A percentile compares a stretch with the other conserved stretches of the same genome.
Conservation (phyloP, 1,140 invertebrate species). For the Riptortus pedestris region DNA sequence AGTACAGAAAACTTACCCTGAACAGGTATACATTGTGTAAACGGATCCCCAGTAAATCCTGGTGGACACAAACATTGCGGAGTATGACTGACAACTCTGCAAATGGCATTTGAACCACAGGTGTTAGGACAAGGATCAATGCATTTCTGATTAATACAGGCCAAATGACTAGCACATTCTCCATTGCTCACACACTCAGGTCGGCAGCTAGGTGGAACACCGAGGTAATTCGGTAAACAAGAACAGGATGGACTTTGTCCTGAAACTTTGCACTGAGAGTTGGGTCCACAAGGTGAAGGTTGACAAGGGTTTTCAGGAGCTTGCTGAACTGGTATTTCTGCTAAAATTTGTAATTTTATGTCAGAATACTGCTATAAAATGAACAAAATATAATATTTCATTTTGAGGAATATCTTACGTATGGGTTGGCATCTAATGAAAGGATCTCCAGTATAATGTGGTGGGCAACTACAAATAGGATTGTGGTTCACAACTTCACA, state of each 20-base stretch:
- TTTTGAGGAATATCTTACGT: slow-evolving; percentile 39
- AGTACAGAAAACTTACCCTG: slow-evolving; percentile 39
- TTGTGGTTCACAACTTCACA: slow-evolving; percentile 48
- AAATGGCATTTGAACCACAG: slow-evolving; percentile 42
- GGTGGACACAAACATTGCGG: slow-evolving; percentile 51
- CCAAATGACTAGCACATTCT: slow-evolving; percentile 49
- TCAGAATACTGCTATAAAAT: background rate
- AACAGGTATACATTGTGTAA: slow-evolving; percentile 33
- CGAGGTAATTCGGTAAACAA: slow-evolving; percentile 46
- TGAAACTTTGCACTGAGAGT: slow-evolving; percentile 45
- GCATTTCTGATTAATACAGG: slow-evolving; percentile 51
- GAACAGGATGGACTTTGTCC: slow-evolving; percentile 43
- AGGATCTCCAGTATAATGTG: slow-evolving; percentile 48
- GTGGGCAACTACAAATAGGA: slow-evolving; percentile 45
- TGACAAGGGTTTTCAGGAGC: slow-evolving; percentile 36
- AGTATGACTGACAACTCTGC: slow-evolving; percentile 50
- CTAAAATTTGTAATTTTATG: background rate
- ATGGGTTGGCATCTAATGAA: slow-evolving; percentile 47
- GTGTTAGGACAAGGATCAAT: slow-evolving; percentile 50
- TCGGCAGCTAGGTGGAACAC: slow-evolving; percentile 55
- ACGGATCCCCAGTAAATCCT: slow-evolving; percentile 45
- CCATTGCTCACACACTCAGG: slow-evolving; percentile 58
- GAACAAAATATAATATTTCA: background rate
- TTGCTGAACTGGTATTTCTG: background rate
- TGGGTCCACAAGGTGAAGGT: slow-evolving; percentile 45